phyloP scores from a whole-genome alignment of 2,113 vertebrate genomes.

The Phrynosoma blainvillii region DNA sequence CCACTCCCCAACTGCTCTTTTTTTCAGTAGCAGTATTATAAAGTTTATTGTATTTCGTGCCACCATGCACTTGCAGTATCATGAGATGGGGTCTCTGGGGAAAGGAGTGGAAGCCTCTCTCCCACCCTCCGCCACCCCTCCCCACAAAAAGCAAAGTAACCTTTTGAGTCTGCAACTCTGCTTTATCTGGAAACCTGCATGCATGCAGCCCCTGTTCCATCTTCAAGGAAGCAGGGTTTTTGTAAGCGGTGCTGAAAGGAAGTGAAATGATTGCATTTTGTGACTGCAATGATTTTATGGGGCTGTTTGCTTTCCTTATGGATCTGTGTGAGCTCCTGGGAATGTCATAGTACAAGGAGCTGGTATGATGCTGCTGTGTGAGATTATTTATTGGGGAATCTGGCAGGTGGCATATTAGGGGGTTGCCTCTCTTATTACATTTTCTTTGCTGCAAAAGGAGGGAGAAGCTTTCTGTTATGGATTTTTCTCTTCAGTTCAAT shows the following conservation, averaged over 20 bases:
- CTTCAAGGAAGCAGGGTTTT: conserved; percentile 64
- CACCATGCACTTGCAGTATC: conserved; percentile 51
- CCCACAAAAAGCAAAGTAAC: conserved; percentile 8
- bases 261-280: conserved; percentile 56
- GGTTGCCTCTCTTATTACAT: conserved; percentile 67
- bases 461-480: conserved; percentile 66
- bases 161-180: background rate
- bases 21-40: conserved; percentile 30
- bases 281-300: conserved; percentile 56
- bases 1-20: background rate
- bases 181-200: background rate
- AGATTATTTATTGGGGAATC: conserved; percentile 76
- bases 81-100: conserved; percentile 49
- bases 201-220: conserved; percentile 8
- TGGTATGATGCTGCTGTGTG: conserved; percentile 63
- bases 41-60: conserved; percentile 64
- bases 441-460: conserved; percentile 67
- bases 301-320: conserved; percentile 68
- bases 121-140: background rate
- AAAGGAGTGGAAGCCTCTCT: conserved; percentile 46
- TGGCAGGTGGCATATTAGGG: conserved; percentile 70
- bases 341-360: conserved; percentile 66
- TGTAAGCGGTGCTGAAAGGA: conserved; percentile 38
- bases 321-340: conserved; percentile 63
- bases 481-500: conserved; percentile 61